A percentile compares a stretch with the other conserved stretches of the same genome.
Conservation (phyloP, 2,888 invertebrate genomes). For the Cryptocheilus praepositus region DNA sequence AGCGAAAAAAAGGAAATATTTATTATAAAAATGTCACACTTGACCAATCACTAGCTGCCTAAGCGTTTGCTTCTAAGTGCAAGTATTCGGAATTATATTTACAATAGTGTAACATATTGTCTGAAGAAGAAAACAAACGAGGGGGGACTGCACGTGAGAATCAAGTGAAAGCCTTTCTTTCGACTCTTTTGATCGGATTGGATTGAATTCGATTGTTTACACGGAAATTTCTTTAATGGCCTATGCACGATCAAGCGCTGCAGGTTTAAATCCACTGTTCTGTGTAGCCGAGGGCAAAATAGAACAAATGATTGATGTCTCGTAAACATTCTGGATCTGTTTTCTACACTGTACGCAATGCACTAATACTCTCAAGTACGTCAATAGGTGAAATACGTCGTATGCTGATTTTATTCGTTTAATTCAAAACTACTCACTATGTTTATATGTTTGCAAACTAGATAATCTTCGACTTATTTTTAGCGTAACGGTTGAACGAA, state of each 20-base stretch:
- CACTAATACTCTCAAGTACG: no score
- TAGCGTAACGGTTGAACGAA: no score
- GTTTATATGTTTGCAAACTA: no score
- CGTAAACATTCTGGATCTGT: no score
- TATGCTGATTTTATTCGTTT: no score
- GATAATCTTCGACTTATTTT: no score
- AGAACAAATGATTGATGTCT: no score
- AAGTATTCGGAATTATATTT: slow-evolving; percentile 52
- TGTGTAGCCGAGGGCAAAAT: no score
- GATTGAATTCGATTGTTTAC: slow-evolving; percentile 34
- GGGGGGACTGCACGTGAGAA: background rate
- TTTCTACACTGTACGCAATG: no score
- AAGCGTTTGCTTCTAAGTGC: slow-evolving; percentile 66
- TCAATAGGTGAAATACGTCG: no score
- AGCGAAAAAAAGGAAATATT: slow-evolving; percentile 21
- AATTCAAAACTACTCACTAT: no score
- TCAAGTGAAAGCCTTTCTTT: slow-evolving; percentile 21
- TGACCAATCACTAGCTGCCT: slow-evolving; percentile 74
- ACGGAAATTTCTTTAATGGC: slow-evolving; percentile 47
- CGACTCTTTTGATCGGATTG: slow-evolving; percentile 20
- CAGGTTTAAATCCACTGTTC: slow-evolving; percentile 26
- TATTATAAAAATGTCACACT: slow-evolving; percentile 63
- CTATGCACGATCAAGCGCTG: slow-evolving; percentile 31
- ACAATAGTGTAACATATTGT: slow-evolving; percentile 43
- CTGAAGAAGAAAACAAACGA: slow-evolving; percentile 7